phyloP scores from a whole-genome alignment of 2,113 vertebrate genomes.

The Tricholaema leucomelas region DNA sequence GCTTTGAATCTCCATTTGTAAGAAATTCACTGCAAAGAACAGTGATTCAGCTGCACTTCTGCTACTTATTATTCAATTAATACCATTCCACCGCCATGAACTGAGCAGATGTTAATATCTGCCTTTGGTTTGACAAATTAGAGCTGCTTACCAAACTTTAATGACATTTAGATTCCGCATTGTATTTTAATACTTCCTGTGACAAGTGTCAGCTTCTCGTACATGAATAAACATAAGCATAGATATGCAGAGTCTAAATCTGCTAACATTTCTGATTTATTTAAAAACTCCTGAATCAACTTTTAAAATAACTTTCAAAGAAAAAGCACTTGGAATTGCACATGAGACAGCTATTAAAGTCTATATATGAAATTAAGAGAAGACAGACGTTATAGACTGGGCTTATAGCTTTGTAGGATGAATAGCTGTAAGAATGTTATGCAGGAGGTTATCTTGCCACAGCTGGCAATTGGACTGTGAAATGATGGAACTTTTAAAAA shows the following conservation, averaged over 20 bases:
- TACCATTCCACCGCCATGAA: background rate
- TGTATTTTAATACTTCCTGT: background rate
- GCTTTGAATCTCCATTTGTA: background rate
- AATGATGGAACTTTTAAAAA: slow-evolving; percentile 3
- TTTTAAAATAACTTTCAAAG: background rate
- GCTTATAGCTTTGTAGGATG: background rate
- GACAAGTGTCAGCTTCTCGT: background rate
- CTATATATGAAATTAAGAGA: slow-evolving; percentile 48
- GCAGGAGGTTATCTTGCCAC: slow-evolving; percentile 12
- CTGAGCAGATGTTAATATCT: background rate
- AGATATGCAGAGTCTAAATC: background rate
- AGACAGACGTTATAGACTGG: slow-evolving; percentile 19
- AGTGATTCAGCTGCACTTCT: background rate
- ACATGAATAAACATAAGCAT: background rate
- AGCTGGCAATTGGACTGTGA: slow-evolving; percentile 42
- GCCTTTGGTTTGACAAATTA: background rate
- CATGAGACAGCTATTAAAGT: slow-evolving; percentile 44
- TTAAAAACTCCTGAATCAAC: background rate
- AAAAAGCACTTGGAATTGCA: background rate
- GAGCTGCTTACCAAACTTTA: background rate
- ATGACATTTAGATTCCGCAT: background rate
- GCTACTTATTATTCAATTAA: background rate
- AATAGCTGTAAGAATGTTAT: background rate
- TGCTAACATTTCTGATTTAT: background rate
- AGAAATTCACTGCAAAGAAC: background rate